Conservation (phyloP, 2,797 vertebrate genomes). For the Loriculus beryllinus region DNA sequence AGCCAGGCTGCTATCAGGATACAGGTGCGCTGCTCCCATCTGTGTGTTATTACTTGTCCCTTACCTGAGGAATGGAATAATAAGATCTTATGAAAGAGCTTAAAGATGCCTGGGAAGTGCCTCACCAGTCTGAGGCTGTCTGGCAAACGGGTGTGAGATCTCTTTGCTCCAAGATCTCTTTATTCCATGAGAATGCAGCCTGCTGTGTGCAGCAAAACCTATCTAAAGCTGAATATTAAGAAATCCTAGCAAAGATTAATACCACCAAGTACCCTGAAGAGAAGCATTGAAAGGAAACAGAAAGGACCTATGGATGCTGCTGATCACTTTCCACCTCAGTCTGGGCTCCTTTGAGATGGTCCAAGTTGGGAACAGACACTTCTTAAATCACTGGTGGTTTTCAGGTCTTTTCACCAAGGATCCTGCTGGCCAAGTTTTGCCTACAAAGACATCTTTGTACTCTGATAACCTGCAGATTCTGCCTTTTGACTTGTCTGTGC, state of each 20-base stretch:
- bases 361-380: neutral
- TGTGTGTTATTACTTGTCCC: neutral
- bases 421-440: neutral
- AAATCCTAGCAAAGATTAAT: neutral
- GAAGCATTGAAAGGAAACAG: neutral
- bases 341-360: neutral
- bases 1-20: rapidly evolving
- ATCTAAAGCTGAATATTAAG: neutral
- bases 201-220: neutral
- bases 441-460: neutral
- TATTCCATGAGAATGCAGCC: neutral
- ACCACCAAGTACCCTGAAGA: neutral
- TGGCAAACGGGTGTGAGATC: neutral
- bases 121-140: neutral
- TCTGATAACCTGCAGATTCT: neutral
- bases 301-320: neutral
- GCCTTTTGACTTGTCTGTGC: neutral
- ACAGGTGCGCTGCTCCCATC: rapidly evolving
- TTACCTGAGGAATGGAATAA: neutral
- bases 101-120: neutral
- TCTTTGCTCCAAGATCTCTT: neutral
- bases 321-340: neutral
- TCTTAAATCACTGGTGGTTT: neutral
- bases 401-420: neutral
- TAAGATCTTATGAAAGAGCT: neutral